Evolutionary conservation across 1,140 invertebrate genomes (phyloP).

Genomic region (Cyphomyrmex costatus): DNA sequence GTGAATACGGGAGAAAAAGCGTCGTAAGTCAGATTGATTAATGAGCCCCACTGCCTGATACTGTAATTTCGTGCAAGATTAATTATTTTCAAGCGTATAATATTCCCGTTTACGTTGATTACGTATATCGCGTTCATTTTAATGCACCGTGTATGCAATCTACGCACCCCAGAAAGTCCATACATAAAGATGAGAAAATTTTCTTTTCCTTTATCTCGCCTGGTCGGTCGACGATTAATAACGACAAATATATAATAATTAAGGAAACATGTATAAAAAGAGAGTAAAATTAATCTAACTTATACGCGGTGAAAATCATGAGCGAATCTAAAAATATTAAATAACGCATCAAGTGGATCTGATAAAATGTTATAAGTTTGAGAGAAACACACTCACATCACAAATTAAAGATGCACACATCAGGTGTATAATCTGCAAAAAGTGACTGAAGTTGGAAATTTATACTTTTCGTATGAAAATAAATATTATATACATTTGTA

Average conservation of each 20-base stretch:
- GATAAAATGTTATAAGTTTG: neutral
- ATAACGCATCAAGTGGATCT: neutral
- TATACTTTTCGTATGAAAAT: no score
- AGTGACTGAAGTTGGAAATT: no score
- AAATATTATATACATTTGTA: no score
- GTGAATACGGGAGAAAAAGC: conserved; percentile 40
- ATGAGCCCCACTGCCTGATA: conserved; percentile 31
- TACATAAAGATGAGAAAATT: conserved; percentile 42
- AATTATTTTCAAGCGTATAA: conserved; percentile 59
- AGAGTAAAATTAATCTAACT: conserved; percentile 1
- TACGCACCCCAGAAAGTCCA: conserved; percentile 5
- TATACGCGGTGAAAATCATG: neutral
- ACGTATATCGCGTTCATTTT: conserved; percentile 16
- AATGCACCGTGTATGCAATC: neutral
- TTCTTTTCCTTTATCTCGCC: neutral
- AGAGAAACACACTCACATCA: neutral
- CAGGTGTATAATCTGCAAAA: no score
- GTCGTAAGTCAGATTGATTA: conserved; percentile 36
- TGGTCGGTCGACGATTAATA: neutral
- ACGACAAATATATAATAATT: conserved; percentile 7
- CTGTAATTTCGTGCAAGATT: conserved; percentile 53
- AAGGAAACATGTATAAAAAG: neutral
- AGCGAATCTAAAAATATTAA: neutral
- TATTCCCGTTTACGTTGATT: conserved; percentile 47
- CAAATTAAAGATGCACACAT: neutral